These are phyloP conservation scores for Indri indri DNA, from an alignment of 2,113 vertebrate species.

Conservation along the genomic window DNA sequence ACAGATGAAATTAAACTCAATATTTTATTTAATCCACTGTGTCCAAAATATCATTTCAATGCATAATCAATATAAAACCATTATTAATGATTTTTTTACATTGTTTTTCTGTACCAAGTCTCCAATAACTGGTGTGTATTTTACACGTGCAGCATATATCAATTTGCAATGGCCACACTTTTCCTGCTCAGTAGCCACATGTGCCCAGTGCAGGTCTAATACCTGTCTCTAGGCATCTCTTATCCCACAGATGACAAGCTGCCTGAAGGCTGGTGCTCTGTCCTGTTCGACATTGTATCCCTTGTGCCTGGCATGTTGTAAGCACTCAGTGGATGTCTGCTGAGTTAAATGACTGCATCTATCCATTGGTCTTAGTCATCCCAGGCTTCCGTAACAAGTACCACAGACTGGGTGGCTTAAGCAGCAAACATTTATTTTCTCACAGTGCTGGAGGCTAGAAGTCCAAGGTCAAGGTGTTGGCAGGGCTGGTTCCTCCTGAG, in stretches of 20 bases:
- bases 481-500: not conserved
- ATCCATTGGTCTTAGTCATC: not conserved
- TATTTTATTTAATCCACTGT: not conserved
- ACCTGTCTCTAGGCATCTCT: not conserved
- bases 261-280: not conserved
- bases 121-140: not conserved
- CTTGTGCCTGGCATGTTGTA: fast-evolving
- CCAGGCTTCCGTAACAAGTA: not conserved
- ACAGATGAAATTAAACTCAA: not conserved
- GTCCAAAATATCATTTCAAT: not conserved
- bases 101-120: not conserved
- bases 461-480: not conserved
- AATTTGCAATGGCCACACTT: not conserved
- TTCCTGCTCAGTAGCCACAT: not conserved
- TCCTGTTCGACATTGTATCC: fast-evolving
- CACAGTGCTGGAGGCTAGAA: not conserved
- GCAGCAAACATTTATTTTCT: not conserved
- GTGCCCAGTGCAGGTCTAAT: fast-evolving
- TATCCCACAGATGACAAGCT: not conserved
- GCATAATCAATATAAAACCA: not conserved
- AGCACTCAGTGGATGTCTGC: fast-evolving
- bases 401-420: too few relatives aligned
- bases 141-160: fast-evolving
- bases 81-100: not conserved
- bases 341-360: fast-evolving